Base-by-base conservation (phyloP, 1,140 invertebrate species). In the Nasonia vitripennis region DNA sequence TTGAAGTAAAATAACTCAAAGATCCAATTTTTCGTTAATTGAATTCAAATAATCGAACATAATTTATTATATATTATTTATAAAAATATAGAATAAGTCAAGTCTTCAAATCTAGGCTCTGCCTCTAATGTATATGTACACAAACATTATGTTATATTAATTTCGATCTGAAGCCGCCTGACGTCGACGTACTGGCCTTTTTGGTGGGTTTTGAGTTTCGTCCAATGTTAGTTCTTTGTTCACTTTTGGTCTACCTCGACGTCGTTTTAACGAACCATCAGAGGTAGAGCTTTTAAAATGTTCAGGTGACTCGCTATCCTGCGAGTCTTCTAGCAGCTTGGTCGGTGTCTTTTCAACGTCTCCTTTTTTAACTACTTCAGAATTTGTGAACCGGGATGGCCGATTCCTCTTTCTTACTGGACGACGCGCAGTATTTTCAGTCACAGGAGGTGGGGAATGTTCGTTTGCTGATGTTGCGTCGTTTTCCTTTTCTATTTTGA, bases 381-480 rank as follows among this genome's bases (percentile, higher is more conserved):
- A 73, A 86, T 82, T 71, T 55, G 73, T 20, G 17, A 31, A 86
- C 71, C 86, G 78, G 0, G 78, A 71, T n/a, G 82, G 83, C 1
- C 81, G 78, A 74, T 86, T 89, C n/a, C 88, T 87, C 75, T 91
- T 90, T 74, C 88, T 84, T 68, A 88, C 14, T 23, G 83, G 77
- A 17, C 86, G 77, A 71, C 71, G 14, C 27, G 80, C 79, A 45
- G 17, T 10, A 71, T 7, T 12, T 48, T 82, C 62, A 17, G 14
- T 37, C 14, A 2, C 20, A 7, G 34, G 0, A 20, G 17, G 27
- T 51, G 75, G 0, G n/a, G 2, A 17, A 34, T 81, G 31, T 67
- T 81, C 41, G 27, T 86, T 71, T 27, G 81, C 37, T 20, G 85
- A n/a, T 34, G 78, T 14, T 45, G 55, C 48, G 45, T 81, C 27